Evolutionary conservation across 92 coral and sea anemone genomes (phyloP), one percentile per base, ranked within the genome.

Genomic region (Porites lobata): DNA sequence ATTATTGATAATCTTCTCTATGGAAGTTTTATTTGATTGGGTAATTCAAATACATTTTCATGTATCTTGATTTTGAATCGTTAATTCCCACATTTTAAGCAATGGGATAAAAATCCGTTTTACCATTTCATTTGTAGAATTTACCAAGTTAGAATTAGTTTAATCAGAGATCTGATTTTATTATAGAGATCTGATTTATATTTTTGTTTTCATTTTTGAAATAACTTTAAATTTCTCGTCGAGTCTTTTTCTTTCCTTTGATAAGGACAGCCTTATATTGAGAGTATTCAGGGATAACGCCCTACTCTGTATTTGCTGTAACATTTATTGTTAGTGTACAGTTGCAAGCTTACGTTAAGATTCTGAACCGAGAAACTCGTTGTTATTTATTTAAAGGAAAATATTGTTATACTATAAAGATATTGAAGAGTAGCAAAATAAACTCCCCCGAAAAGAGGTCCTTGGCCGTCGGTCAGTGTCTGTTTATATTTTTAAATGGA

Each of bases 371-470:
- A 73, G 77, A 56, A 4, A 18, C 21, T 51, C 64, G 7, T 38
- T 18, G 50, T 12, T 61, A 77, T 80, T 79, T 80, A 80, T 80
- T 80, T 66, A 80, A 3, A 32, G 73, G 24, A 65, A 65, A 52
- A 80, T 65, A 38, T 50, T 22, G 73, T 22, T 14, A 77, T 22
- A 38, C 63, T 50, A 67, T 50, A 72, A 79, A 74, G 47, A 47
- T 66, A 47, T 66, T 21, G 50, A 65, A 50, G 19, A 77, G 9
- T 26, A 3, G 14, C 21, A 77, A 8, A 24, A 29, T 47, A n/a
- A 4, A 67, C 43, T 14, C 12, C 7, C 32, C 12, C 32, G 24
- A 67, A 8, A 8, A 38, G 24, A 10, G 8, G 11, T 8, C 22
- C 22, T 4, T n/a, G 61, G 61, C 15, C 61, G 3, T 56, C 14